A percentile compares a stretch with the other conserved stretches of the same genome.
phyloP scores from a whole-genome alignment of 2,797 vertebrate genomes.

The Sebastes jordani region DNA sequence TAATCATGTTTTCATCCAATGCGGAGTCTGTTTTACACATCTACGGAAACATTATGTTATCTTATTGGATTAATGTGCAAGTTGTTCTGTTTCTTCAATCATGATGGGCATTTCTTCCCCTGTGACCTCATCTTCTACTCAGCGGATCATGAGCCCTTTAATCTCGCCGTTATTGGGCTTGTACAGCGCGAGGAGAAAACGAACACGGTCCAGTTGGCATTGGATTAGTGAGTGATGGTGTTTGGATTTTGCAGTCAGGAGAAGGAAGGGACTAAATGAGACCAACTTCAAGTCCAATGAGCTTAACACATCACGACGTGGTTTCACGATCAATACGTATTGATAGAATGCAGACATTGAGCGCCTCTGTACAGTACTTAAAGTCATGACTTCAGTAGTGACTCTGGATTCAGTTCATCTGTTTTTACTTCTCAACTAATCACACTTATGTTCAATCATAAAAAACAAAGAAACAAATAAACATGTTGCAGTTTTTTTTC shows the following conservation, averaged over 20 bases:
- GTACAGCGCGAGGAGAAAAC: conserved; percentile 9
- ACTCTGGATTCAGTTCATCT: background rate
- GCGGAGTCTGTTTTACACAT: conserved; percentile 16
- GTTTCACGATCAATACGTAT: conserved; percentile 59
- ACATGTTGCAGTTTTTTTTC: background rate
- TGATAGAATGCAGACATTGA: conserved; percentile 44
- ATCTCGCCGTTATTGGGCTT: conserved; percentile 20
- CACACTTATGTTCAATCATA: background rate
- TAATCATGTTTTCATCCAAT: conserved; percentile 46
- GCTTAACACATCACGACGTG: conserved; percentile 41
- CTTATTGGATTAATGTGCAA: conserved; percentile 36
- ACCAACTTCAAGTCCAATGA: conserved; percentile 23
- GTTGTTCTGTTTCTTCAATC: conserved; percentile 28
- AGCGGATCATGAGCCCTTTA: conserved; percentile 29
- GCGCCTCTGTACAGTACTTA: conserved; percentile 40
- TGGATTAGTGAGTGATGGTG: conserved; percentile 19
- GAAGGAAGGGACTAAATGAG: conserved; percentile 24
- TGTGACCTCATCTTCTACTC: conserved; percentile 40
- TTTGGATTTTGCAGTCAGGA: conserved; percentile 27
- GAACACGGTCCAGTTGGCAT: conserved; percentile 10
- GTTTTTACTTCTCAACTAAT: background rate
- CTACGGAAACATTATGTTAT: conserved; percentile 33
- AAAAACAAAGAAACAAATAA: background rate
- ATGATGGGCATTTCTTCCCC: conserved; percentile 27
- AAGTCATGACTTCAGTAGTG: conserved; percentile 4